phyloP scores from a whole-genome alignment of 1,140 invertebrate species.

The Tigriopus japonicus region DNA sequence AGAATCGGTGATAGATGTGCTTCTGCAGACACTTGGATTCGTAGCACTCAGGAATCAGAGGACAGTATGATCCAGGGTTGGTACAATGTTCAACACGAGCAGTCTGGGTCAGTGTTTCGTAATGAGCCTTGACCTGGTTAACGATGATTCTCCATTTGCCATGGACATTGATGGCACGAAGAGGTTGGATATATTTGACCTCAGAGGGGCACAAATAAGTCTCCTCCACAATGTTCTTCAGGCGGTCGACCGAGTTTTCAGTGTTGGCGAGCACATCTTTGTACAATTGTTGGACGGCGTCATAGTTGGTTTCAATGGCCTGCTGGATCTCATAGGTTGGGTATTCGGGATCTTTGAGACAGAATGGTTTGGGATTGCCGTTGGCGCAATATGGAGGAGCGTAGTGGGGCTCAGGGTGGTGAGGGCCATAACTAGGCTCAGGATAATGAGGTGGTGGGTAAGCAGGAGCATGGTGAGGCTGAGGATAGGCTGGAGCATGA shows the following conservation, averaged over 20 bases:
- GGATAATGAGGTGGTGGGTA: background rate
- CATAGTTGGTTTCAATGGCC: constrained; percentile 18
- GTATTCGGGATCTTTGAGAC: constrained; percentile 18
- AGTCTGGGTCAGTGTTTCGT: constrained; percentile 12
- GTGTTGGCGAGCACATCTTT: constrained; percentile 19
- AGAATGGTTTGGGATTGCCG: constrained; percentile 17
- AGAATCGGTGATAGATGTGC: constrained; percentile 18
- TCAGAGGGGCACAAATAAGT: constrained; percentile 18
- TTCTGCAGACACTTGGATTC: constrained; percentile 22
- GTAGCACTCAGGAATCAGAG: constrained; percentile 20
- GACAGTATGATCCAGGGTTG: constrained; percentile 17
- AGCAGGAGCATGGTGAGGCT: background rate
- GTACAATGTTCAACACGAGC: constrained; percentile 21
- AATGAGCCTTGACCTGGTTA: constrained; percentile 17
- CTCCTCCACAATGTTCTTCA: constrained; percentile 19
- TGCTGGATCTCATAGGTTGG: constrained; percentile 17
- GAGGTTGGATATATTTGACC: constrained; percentile 19
- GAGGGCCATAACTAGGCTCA: background rate
- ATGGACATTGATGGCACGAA: constrained; percentile 21
- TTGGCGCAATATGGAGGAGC: constrained; percentile 1
- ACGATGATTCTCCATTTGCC: constrained; percentile 23
- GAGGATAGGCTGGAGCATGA: background rate
- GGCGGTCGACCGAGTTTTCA: constrained; percentile 18
- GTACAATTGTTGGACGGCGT: constrained; percentile 19
- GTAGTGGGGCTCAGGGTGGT: background rate